These are phyloP conservation scores for Paratrypauchen microcephalus DNA, from an alignment of 2,797 vertebrate species.

Conservation along the genomic window DNA sequence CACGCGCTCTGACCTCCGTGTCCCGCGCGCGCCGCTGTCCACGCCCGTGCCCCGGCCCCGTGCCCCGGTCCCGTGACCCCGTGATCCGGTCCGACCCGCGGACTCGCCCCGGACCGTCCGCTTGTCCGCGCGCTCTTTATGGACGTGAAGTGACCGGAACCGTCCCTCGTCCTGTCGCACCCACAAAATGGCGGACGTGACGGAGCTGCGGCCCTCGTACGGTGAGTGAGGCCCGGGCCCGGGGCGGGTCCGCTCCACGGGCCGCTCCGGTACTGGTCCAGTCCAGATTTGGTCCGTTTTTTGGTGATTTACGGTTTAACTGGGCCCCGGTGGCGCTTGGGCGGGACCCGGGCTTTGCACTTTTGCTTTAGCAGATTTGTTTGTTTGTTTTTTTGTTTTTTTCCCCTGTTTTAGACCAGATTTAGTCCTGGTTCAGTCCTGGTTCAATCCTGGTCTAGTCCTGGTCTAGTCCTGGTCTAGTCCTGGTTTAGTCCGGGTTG, in stretches of 20 bases:
- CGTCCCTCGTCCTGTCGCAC: constrained; percentile 16
- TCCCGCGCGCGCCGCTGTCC: neutral
- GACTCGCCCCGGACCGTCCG: neutral
- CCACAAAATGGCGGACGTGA: constrained; percentile 83
- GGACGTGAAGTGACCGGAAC: constrained; percentile 51
- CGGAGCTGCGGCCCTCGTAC: constrained; percentile 78
- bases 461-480: no score
- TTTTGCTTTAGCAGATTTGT: no score
- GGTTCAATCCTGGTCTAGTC: neutral
- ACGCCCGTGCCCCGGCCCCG: no score
- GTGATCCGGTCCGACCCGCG: neutral
- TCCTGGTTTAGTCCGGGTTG: no score
- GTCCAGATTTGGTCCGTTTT: neutral
- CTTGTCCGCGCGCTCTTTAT: constrained; percentile 21
- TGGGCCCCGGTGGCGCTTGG: no score
- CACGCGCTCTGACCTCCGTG: constrained; percentile 26
- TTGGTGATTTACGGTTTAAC: no score
- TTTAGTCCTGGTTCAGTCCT: neutral
- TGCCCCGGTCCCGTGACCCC: neutral
- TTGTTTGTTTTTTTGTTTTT: no score
- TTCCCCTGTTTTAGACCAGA: no score
- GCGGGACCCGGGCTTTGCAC: no score
- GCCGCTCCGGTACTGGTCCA: neutral
- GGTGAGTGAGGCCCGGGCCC: constrained; percentile 62
- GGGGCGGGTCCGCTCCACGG: no score